phyloP scores from a whole-genome alignment of 2,888 invertebrate genomes.

The Ochropacha duplaris region DNA sequence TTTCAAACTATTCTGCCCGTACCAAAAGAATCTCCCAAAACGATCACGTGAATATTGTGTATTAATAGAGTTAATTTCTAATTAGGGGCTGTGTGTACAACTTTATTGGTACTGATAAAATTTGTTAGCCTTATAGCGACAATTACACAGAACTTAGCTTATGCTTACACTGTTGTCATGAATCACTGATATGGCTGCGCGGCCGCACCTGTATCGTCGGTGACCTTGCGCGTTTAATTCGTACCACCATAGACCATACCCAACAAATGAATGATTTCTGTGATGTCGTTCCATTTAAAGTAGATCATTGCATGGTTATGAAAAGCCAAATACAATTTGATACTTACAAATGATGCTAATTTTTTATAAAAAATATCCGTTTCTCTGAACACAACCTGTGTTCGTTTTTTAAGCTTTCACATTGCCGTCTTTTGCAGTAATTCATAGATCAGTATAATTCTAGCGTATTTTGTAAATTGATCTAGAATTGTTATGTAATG shows the following conservation, averaged over 20 bases:
- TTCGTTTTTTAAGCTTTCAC: too few relatives aligned
- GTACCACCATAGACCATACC: background rate
- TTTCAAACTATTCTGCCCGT: too few relatives aligned
- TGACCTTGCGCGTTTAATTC: background rate
- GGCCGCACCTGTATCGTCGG: slow-evolving; percentile 3
- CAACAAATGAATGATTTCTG: background rate
- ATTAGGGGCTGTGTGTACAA: background rate
- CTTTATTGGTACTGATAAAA: slow-evolving; percentile 2
- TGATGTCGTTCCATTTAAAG: background rate
- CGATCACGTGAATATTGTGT: slow-evolving; percentile 2
- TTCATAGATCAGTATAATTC: background rate
- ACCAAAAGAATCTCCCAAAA: background rate
- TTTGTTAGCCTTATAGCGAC: background rate
- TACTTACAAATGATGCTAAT: too few relatives aligned
- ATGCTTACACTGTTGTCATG: slow-evolving; percentile 1
- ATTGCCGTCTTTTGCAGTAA: background rate
- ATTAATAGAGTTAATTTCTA: background rate
- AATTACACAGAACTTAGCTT: background rate
- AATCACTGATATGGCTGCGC: slow-evolving; percentile 5
- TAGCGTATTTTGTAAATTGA: background rate
- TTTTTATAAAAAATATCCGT: too few relatives aligned
- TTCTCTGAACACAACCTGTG: too few relatives aligned
- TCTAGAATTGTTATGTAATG: background rate
- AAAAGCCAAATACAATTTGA: background rate
- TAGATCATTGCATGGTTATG: background rate